Base-by-base conservation (phyloP, 2,113 vertebrate species). In the Crotalus viridis region DNA sequence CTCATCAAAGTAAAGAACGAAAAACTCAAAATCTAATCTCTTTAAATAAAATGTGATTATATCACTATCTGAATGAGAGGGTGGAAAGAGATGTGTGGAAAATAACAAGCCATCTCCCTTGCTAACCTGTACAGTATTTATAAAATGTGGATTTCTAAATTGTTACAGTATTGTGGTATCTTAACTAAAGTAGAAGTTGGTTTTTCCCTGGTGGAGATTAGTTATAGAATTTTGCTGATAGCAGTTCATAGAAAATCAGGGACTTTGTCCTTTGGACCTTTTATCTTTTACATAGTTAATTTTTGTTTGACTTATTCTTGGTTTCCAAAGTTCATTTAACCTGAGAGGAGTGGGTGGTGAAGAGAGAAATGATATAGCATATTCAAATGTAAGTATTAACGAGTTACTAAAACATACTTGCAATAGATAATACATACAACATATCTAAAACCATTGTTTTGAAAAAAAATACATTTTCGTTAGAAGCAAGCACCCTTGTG, bases 311-410 rank as follows among this genome's bases (percentile, higher is more conserved):
- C 88, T 92, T 89, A 55, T 52, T 56, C 33, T 59, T 90, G 22
- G 28, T 57, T 93, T 93, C 88, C 81, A 90, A 90, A 93, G 92
- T 85, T 90, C 88, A 24, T n/a, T 22, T 13, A 86, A 61, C 22
- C 52, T 86, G 74, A 61, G 39, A 4, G 69, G 24, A 19, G 59
- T 12, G 54, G 10, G 24, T 59, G 26, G 19, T 48, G 33, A 88
- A 55, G 85, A 64, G 59, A 43, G 51, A 21, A 51, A 90, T 13
- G 55, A 46, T 51, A 86, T 56, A 3, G 5, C 59, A 9, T 26
- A 15, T 57, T 52, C 61, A 57, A 57, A 57, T 28, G 10, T 57
- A 28, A 51, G 46, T 51, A 54, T 87, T 17, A 87, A n/a, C 4
- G 52, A 85, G 57, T 85, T 55, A 56, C n/a, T 89, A 39, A 46